phyloP scores from a whole-genome alignment of 2,113 vertebrate genomes.

The Alexandromys fortis region DNA sequence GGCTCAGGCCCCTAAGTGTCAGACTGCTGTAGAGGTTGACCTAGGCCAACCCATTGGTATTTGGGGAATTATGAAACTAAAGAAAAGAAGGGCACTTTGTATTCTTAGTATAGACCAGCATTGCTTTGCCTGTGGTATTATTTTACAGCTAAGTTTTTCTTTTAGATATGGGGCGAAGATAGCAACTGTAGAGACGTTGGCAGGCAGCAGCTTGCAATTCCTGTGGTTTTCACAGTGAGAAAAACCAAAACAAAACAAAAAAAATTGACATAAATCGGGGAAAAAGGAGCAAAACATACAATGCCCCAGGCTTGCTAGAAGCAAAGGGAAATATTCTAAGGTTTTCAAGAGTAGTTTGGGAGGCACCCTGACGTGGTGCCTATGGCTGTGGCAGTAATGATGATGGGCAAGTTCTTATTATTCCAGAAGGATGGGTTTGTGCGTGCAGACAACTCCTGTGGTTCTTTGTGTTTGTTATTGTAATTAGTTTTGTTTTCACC shows the following conservation, averaged over 20 bases:
- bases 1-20: not conserved
- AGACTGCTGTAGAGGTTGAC: not conserved
- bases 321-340: not conserved
- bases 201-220: not conserved
- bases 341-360: not conserved
- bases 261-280: not conserved
- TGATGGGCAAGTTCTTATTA: not conserved
- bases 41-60: not conserved
- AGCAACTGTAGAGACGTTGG: not conserved
- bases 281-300: slow-evolving; percentile 29
- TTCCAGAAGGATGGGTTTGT: not conserved
- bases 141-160: not conserved
- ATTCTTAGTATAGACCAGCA: not conserved
- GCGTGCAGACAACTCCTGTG: not conserved
- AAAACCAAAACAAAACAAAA: not conserved
- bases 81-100: not conserved
- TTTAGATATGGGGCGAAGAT: not conserved
- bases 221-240: slow-evolving; percentile 5
- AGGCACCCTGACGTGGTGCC: not conserved
- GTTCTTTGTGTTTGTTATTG: not conserved
- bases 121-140: not conserved
- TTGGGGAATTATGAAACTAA: not conserved
- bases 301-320: not conserved
- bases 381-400: not conserved
- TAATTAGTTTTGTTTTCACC: not conserved